These are phyloP conservation scores for Conopomorpha cramerella DNA, from an alignment of 1,140 invertebrate species.

Conservation along the genomic window DNA sequence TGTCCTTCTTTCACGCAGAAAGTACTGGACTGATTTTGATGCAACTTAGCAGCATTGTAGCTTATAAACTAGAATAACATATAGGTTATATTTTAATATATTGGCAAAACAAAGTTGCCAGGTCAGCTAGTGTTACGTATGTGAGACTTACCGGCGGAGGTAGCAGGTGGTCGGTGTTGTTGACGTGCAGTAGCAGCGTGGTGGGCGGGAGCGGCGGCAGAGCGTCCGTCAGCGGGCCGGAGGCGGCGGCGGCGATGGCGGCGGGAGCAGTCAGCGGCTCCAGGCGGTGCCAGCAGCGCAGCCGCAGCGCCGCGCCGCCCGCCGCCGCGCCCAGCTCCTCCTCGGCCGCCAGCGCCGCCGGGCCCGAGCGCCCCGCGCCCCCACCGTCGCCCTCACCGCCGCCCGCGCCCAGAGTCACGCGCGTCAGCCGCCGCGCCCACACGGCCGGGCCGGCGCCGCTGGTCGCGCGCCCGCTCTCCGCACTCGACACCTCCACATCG, in stretches of 20 bases:
- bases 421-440: conserved; percentile 15
- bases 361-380: conserved; percentile 9
- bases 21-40: too few species aligned
- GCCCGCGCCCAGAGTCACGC: conserved; percentile 16
- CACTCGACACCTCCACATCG: conserved; percentile 4
- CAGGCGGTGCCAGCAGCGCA: conserved; percentile 12
- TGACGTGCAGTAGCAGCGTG: neutral
- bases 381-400: too few species aligned
- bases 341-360: conserved; percentile 25
- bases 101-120: too few species aligned
- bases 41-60: too few species aligned
- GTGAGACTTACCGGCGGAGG: too few species aligned
- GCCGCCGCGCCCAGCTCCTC: conserved; percentile 8
- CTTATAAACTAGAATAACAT: too few species aligned
- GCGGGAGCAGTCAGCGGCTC: conserved; percentile 1
- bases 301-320: conserved; percentile 8
- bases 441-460: neutral
- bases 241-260: neutral
- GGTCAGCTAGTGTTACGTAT: too few species aligned
- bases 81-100: too few species aligned
- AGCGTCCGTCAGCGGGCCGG: neutral
- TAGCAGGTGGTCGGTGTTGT: too few species aligned
- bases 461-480: neutral
- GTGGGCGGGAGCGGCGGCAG: neutral
- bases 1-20: too few species aligned